Evolutionary conservation across 2,113 vertebrate species (phyloP).

Genomic region (Prionailurus viverrinus): DNA sequence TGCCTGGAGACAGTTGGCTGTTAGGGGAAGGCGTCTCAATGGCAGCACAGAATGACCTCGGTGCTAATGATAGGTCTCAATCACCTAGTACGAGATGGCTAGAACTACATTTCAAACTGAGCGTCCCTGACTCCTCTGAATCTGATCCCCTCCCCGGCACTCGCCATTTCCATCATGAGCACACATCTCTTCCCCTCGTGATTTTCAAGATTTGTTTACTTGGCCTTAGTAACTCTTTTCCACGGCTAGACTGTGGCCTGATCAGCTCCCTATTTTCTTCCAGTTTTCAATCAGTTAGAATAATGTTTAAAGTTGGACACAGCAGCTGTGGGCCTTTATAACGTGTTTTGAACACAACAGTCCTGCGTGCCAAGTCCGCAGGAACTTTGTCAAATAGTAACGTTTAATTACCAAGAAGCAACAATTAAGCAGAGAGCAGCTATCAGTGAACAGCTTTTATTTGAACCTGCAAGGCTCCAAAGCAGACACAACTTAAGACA

Average conservation of each 20-base stretch:
- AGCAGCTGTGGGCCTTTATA: conserved; percentile 18
- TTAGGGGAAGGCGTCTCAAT: background rate
- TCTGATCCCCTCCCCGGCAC: background rate
- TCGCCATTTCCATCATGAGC: background rate
- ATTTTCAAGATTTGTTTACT: conserved; percentile 33
- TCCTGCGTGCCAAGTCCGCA: background rate
- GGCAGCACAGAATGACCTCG: background rate
- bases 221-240: conserved; percentile 33
- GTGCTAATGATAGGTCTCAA: background rate
- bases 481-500: conserved; percentile 19
- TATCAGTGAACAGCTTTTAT: background rate
- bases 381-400: conserved; percentile 20
- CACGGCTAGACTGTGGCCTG: conserved; percentile 16
- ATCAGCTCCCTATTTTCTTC: conserved; percentile 44
- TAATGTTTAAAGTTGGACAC: conserved; percentile 22
- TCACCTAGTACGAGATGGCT: background rate
- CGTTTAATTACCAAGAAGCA: conserved; percentile 17
- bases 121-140: background rate
- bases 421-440: conserved; percentile 26
- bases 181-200: background rate
- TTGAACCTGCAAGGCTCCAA: background rate
- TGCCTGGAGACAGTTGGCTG: background rate
- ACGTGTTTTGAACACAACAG: background rate
- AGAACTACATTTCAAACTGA: conserved; percentile 1
- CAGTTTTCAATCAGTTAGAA: conserved; percentile 42